These are phyloP conservation scores for Mus spretus DNA, from an alignment of 2,797 vertebrate species.

Conservation along the genomic window DNA sequence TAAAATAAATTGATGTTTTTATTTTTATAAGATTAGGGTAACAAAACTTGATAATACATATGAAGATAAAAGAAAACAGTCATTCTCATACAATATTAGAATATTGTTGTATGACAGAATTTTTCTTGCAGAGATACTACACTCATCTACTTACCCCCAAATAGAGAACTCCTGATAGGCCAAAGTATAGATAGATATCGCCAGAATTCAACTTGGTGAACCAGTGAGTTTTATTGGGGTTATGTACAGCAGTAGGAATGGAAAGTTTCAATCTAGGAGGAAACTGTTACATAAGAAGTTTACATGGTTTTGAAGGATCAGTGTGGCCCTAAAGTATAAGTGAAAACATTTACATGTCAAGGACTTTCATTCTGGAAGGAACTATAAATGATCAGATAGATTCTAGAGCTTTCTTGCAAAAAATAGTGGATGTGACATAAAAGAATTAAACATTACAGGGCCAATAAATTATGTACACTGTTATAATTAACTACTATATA, in stretches of 20 bases:
- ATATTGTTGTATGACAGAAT: neutral
- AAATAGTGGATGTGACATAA: neutral
- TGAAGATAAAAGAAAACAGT: neutral
- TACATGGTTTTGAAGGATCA: neutral
- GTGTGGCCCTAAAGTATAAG: neutral
- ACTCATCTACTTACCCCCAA: neutral
- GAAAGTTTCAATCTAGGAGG: neutral
- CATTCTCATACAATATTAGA: neutral
- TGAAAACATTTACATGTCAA: neutral
- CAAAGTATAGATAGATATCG: neutral
- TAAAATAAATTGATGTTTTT: constrained; percentile 52
- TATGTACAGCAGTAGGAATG: neutral
- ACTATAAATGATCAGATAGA: neutral
- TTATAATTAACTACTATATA: neutral
- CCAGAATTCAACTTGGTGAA: neutral
- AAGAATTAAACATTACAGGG: neutral
- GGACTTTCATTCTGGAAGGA: neutral
- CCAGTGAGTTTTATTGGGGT: neutral
- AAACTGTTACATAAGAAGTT: neutral
- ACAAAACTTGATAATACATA: neutral
- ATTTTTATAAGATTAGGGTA: constrained; percentile 1
- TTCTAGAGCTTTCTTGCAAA: neutral
- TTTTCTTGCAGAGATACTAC: neutral
- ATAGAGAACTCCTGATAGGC: neutral
- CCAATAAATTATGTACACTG: neutral